A percentile compares a stretch with the other conserved stretches of the same genome.
Evolutionary conservation across 2,113 vertebrate species (phyloP).

Genomic region (Urocitellus parryii): DNA sequence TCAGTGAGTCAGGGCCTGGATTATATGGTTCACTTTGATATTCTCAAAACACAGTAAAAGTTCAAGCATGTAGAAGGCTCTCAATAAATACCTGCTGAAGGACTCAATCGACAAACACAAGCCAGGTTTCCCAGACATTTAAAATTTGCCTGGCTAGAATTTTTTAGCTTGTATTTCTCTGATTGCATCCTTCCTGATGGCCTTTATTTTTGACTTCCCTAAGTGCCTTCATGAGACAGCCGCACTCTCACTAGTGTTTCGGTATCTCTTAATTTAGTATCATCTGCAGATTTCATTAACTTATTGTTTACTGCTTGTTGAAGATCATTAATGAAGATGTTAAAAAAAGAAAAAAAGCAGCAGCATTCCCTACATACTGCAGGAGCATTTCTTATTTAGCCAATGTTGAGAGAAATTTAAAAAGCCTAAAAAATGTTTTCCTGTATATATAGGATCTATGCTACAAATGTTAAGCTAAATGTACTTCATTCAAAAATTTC

Average conservation of each 20-base stretch:
- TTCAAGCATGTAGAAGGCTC: neutral
- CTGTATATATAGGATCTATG: neutral
- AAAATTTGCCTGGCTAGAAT: neutral
- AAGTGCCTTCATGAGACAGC: neutral
- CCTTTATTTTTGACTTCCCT: constrained; percentile 33
- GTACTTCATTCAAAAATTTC: neutral
- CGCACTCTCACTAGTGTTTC: neutral
- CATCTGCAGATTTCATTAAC: constrained; percentile 66
- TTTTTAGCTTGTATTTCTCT: constrained; percentile 19
- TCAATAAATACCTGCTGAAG: neutral
- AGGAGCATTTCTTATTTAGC: constrained; percentile 18
- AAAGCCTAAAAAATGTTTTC: neutral
- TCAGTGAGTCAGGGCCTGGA: neutral
- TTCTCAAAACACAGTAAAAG: neutral
- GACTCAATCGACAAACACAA: neutral
- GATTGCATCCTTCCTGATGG: neutral
- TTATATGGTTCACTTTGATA: neutral
- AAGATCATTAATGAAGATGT: constrained; percentile 63
- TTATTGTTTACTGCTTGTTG: constrained; percentile 64
- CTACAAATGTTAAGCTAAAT: constrained; percentile 3
- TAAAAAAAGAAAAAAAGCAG: constrained; percentile 66
- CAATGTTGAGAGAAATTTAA: neutral
- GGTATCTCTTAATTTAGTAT: constrained; percentile 45
- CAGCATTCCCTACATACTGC: neutral
- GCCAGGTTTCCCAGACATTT: neutral